phyloP scores from a whole-genome alignment of 2,113 vertebrate species.

The Epinephelus cyanopodus region DNA sequence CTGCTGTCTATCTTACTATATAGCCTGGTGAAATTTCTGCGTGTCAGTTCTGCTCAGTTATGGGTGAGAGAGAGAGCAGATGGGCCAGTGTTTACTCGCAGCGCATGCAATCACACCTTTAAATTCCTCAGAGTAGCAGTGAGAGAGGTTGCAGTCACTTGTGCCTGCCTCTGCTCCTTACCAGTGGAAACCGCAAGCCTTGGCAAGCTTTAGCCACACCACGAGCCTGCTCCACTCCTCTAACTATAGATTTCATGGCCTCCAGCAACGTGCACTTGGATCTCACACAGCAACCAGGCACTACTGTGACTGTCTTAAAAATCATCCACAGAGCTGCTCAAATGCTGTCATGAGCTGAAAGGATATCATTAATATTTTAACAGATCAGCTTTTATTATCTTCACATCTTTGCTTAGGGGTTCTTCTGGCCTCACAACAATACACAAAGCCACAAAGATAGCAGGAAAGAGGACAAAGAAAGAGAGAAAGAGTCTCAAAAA shows the following conservation, averaged over 20 bases:
- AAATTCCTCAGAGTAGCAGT: conserved; percentile 49
- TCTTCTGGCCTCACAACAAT: conserved; percentile 11
- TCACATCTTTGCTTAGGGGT: conserved; percentile 20
- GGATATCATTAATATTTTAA: conserved; percentile 22
- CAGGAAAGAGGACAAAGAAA: conserved; percentile 58
- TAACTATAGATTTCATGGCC: conserved; percentile 65
- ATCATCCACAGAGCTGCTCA: conserved; percentile 36
- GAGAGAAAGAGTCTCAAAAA: conserved; percentile 41
- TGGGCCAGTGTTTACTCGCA: conserved; percentile 45
- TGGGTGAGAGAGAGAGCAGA: conserved; percentile 39
- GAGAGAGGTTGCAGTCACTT: conserved; percentile 52
- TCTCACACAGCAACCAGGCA: conserved; percentile 28
- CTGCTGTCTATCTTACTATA: conserved; percentile 15
- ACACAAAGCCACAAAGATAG: conserved; percentile 33
- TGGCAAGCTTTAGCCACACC: conserved; percentile 54
- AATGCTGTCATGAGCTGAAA: conserved; percentile 8
- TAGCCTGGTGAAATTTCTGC: not conserved
- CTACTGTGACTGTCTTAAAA: conserved; percentile 11
- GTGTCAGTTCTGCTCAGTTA: conserved; percentile 34
- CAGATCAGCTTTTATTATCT: conserved; percentile 37
- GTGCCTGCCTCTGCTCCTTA: conserved; percentile 59
- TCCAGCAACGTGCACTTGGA: conserved; percentile 48
- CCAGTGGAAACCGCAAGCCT: conserved; percentile 62
- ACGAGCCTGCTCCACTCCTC: conserved; percentile 42
- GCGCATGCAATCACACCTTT: conserved; percentile 59